Evolutionary conservation across 1,140 invertebrate genomes (phyloP).

Genomic region (Bombus cullumanus): DNA sequence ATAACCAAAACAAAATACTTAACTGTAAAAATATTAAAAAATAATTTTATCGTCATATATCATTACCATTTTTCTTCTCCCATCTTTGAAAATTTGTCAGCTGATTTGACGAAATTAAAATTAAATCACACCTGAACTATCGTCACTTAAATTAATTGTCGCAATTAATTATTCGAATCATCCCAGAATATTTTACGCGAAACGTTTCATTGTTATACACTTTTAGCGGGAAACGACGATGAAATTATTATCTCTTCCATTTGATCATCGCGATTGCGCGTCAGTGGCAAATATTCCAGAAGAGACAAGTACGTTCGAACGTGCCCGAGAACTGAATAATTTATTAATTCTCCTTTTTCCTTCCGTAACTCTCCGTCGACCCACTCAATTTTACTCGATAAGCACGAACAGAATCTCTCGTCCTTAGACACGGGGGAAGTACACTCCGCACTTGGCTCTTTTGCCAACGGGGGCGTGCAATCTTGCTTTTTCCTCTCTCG

Average conservation of each 20-base stretch:
- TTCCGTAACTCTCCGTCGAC: neutral
- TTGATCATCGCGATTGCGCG: neutral
- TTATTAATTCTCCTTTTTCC: conserved; percentile 30
- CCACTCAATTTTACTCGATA: conserved; percentile 27
- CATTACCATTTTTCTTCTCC: too few relatives aligned
- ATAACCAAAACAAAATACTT: too few relatives aligned
- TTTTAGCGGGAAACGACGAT: neutral
- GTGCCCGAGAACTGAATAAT: conserved; percentile 9
- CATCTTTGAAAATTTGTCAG: neutral
- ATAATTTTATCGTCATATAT: too few relatives aligned
- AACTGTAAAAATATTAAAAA: too few relatives aligned
- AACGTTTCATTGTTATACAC: neutral
- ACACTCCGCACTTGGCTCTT: neutral
- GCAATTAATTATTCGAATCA: neutral
- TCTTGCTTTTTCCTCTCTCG: neutral
- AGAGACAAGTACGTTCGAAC: neutral
- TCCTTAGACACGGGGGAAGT: neutral
- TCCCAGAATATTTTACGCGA: neutral
- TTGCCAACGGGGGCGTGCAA: conserved; percentile 9
- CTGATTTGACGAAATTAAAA: neutral
- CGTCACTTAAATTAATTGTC: neutral
- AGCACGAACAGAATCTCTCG: conserved; percentile 15
- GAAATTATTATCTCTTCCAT: neutral
- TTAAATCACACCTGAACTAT: neutral
- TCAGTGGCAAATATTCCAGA: neutral